phyloP scores from a whole-genome alignment of 2,113 vertebrate genomes.

The Crypturellus undulatus region DNA sequence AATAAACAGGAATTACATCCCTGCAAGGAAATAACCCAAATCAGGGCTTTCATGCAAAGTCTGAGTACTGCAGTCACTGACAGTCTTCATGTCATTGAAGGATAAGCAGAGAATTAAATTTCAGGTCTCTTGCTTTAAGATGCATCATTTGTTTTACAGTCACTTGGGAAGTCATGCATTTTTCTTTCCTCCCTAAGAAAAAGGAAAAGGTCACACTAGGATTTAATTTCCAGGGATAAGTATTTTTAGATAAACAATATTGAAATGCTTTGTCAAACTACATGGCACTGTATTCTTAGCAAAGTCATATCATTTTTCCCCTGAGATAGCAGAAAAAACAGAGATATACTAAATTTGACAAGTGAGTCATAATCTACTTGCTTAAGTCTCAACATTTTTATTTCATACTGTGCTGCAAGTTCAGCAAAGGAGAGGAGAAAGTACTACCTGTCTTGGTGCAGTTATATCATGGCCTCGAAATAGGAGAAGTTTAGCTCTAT shows the following conservation, averaged over 20 bases:
- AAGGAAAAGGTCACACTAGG: background rate
- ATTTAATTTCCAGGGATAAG: background rate
- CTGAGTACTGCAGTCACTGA: background rate
- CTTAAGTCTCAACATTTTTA: background rate
- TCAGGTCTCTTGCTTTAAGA: background rate
- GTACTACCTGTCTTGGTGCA: background rate
- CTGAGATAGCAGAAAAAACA: background rate
- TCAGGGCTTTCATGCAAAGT: background rate
- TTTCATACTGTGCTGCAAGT: background rate
- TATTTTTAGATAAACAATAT: background rate
- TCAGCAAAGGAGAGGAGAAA: background rate
- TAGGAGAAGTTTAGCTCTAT: background rate
- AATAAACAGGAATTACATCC: background rate
- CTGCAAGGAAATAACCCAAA: background rate
- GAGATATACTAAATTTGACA: constrained; percentile 1
- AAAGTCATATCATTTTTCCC: background rate
- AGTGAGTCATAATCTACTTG: background rate
- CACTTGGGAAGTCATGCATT: background rate
- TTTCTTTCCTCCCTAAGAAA: background rate
- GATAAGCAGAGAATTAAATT: background rate
- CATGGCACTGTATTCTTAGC: background rate
- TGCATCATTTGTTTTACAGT: background rate
- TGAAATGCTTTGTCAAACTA: constrained; percentile 6
- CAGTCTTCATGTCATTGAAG: background rate
- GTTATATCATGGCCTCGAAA: background rate